Conservation (phyloP, 2,113 vertebrate species). For the Lasiurus borealis region DNA sequence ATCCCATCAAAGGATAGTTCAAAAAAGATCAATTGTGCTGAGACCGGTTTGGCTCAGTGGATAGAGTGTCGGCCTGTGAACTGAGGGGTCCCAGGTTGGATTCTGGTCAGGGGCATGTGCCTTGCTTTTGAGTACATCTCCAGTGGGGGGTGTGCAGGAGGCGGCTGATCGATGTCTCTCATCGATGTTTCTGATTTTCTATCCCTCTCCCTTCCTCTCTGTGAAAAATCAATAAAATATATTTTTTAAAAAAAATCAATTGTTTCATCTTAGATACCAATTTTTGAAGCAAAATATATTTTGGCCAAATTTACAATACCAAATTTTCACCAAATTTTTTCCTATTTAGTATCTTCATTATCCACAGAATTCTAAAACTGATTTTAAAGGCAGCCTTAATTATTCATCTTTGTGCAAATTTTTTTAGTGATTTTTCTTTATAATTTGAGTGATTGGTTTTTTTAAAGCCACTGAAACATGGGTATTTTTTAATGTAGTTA, state of each 20-base stretch:
- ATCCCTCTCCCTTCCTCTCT: no score
- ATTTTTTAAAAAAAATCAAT: background rate
- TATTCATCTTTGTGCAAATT: background rate
- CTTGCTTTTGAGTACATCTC: no score
- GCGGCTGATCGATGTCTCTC: no score
- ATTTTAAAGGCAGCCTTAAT: background rate
- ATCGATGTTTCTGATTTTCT: no score
- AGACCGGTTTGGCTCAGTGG: no score
- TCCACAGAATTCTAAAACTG: background rate
- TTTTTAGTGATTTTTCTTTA: background rate
- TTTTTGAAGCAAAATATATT: background rate
- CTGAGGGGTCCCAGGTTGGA: no score
- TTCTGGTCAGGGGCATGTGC: no score
- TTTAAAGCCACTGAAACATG: background rate
- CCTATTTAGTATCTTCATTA: background rate
- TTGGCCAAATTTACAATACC: background rate
- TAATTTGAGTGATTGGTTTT: background rate
- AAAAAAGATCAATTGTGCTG: background rate
- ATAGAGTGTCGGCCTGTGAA: no score
- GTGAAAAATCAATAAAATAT: no score
- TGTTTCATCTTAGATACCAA: conserved; percentile 16
- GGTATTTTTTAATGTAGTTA: background rate
- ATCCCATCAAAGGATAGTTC: no score
- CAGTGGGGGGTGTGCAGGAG: no score
- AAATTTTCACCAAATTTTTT: background rate